Conservation (phyloP, 2,888 invertebrate species). For the Ichneumoninae sp. region DNA sequence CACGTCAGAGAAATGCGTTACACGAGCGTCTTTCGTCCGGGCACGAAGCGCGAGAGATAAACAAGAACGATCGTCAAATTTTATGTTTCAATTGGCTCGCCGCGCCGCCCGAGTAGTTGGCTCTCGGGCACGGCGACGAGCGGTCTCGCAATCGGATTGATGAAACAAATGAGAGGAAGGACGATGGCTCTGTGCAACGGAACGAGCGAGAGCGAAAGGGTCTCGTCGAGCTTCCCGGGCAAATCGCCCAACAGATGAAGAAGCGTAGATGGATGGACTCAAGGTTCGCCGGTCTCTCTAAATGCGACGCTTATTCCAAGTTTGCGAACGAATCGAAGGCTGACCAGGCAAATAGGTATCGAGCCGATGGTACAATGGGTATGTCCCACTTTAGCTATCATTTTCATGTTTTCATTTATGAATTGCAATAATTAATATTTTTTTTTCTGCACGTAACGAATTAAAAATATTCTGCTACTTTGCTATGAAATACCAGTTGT, state of each 20-base stretch:
- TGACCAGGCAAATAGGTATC: neutral
- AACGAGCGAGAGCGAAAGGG: neutral
- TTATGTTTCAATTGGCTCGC: constrained; percentile 32
- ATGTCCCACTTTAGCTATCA: neutral
- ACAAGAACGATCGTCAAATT: constrained; percentile 14
- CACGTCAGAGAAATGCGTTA: neutral
- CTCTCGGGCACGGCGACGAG: constrained; percentile 7
- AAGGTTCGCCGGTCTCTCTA: neutral
- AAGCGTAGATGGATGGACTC: constrained; percentile 19
- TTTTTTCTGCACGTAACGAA: neutral
- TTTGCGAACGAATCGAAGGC: constrained; percentile 1
- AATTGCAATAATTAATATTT: neutral
- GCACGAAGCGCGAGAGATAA: neutral
- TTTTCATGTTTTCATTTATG: neutral
- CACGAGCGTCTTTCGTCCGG: neutral
- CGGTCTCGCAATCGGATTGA: constrained; percentile 30
- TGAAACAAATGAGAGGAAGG: constrained; percentile 46
- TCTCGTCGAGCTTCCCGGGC: neutral
- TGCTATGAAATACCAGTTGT: no score
- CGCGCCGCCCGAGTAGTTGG: neutral
- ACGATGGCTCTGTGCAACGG: neutral
- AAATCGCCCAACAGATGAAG: constrained; percentile 41
- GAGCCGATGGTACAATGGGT: neutral
- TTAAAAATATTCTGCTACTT: neutral
- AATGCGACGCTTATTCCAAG: constrained; percentile 8